phyloP scores from a whole-genome alignment of 2,888 invertebrate genomes.

The Stenotaenia linearis region DNA sequence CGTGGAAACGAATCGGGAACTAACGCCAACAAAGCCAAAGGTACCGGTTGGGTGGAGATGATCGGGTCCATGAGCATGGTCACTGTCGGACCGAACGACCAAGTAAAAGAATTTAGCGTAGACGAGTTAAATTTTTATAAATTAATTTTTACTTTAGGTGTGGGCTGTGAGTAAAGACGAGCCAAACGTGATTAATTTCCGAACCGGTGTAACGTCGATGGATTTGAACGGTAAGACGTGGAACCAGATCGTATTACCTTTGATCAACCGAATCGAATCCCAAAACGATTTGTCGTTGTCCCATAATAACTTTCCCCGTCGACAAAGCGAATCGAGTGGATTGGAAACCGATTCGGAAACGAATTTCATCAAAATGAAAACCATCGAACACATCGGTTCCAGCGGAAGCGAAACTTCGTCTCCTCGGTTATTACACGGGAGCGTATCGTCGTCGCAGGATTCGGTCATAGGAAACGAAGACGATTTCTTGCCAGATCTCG shows the following conservation, averaged over 20 bases:
- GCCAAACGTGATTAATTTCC: conserved; percentile 40
- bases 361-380: too few species aligned
- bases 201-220: conserved; percentile 42
- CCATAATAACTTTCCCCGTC: too few species aligned
- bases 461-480: too few species aligned
- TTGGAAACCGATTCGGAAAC: background rate
- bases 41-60: conserved; percentile 84
- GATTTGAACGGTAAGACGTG: conserved; percentile 76
- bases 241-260: conserved; percentile 47
- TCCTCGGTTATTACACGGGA: background rate
- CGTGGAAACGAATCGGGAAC: conserved; percentile 53
- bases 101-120: conserved; percentile 49
- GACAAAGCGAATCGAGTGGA: too few species aligned
- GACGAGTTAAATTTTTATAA: background rate
- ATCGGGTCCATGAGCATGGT: conserved; percentile 75
- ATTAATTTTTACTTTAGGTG: conserved; percentile 40
- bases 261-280: background rate
- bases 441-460: conserved; percentile 7
- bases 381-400: too few species aligned
- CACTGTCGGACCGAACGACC: conserved; percentile 81
- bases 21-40: conserved; percentile 69
- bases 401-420: background rate
- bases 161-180: conserved; percentile 43
- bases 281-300: too few species aligned
- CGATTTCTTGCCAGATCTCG: conserved; percentile 33